Evolutionary conservation across 2,888 invertebrate genomes (phyloP).

Genomic region (Hymenopus coronatus): DNA sequence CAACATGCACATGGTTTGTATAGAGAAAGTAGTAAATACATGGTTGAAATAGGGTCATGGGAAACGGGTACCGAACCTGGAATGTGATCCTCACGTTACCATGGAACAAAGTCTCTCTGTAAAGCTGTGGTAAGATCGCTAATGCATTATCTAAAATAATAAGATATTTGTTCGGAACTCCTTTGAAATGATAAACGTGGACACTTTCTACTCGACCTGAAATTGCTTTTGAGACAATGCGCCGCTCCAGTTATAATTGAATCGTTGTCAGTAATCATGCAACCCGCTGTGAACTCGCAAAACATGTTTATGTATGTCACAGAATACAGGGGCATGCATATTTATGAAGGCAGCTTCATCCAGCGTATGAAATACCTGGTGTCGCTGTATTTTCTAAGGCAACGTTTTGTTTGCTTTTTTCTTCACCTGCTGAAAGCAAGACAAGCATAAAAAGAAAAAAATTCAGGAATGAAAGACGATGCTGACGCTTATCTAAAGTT

Average conservation of each 20-base stretch:
- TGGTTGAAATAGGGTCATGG: too few relatives aligned
- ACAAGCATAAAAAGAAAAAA: neutral
- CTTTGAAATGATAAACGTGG: neutral
- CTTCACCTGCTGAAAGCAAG: neutral
- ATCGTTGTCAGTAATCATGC: neutral
- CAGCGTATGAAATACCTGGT: neutral
- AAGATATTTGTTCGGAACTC: too few relatives aligned
- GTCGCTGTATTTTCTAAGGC: neutral
- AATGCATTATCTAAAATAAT: too few relatives aligned
- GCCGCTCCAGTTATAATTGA: neutral
- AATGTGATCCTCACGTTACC: too few relatives aligned
- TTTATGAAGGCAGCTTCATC: neutral
- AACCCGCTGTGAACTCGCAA: neutral
- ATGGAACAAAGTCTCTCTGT: too few relatives aligned
- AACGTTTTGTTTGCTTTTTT: neutral
- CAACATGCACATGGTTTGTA: too few relatives aligned
- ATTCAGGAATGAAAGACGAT: neutral
- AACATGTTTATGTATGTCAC: neutral
- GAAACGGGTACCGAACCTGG: too few relatives aligned
- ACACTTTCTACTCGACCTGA: neutral
- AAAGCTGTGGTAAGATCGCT: too few relatives aligned
- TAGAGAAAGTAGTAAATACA: too few relatives aligned
- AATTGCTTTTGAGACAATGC: neutral
- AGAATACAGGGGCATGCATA: neutral
- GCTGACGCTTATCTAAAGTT: too few relatives aligned